Base-by-base conservation (phyloP, 2,113 vertebrate species). In the Thunnus maccoyii region DNA sequence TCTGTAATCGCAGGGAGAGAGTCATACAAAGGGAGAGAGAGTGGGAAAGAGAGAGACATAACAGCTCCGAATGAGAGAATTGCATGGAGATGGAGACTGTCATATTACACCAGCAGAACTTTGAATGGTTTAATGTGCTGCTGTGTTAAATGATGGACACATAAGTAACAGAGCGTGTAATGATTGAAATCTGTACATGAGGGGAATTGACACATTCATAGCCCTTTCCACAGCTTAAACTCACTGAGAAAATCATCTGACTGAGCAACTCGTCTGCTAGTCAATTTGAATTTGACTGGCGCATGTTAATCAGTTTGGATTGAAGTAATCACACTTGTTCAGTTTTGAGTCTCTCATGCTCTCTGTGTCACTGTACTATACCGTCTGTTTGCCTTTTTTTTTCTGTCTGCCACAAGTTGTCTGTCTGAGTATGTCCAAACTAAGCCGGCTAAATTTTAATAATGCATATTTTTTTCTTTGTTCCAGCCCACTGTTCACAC, bases 221-320 rank as follows among this genome's bases (percentile, higher is more conserved):
- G 82, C 18, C 3, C 36, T 77, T 71, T 79, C 71, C 51, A 13
- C 75, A 56, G 56, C 78, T 50, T 51, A 61, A 78, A 81, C 75
- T 51, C 73, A 83, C 60, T 32, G 72, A 76, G 86, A 72, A 93
- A 85, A 71, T 76, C 60, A 32, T 60, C 51, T 50, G 32, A 78
- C 63, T 17, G n/a, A 41, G 55, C 58, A 86, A 25, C 74, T 86
- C 80, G 67, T 85, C 80, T 81, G 52, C 82, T 58, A 5, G 76
- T 88, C 88, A 75, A 55, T 85, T 83, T 73, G 22, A 78, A 77
- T 91, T 77, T 88, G 86, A 92, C 72, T 90, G 90, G 81, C 84
- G 86, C 60, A 41, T 80, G 76, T 60, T 85, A 79, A 90, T 89
- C 64, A 56, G 54, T 56, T 48, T 76, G 18, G 50, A 83, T n/a